phyloP scores from a whole-genome alignment of 2,888 invertebrate genomes.

The Chrysina gloriosa region DNA sequence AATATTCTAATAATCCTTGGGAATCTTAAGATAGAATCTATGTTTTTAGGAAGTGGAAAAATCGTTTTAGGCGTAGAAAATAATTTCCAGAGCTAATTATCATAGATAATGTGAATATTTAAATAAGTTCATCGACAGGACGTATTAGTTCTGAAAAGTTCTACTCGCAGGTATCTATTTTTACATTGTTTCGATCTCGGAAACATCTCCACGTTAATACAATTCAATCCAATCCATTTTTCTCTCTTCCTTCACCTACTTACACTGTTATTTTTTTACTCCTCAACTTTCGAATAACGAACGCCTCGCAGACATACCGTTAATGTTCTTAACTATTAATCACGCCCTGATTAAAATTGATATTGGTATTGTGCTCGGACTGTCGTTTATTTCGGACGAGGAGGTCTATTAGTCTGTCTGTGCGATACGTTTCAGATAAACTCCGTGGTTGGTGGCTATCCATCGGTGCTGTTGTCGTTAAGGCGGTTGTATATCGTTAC shows the following conservation, averaged over 20 bases:
- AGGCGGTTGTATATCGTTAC: neutral
- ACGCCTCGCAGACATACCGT: conserved; percentile 11
- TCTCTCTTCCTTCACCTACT: neutral
- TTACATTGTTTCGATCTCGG: too few species aligned
- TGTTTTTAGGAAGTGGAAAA: too few species aligned
- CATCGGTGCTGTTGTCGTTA: neutral
- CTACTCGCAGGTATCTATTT: too few species aligned
- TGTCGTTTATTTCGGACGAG: conserved; percentile 28
- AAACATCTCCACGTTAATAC: too few species aligned
- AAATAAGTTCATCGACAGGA: too few species aligned
- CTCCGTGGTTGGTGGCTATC: neutral
- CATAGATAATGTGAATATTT: too few species aligned
- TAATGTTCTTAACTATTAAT: conserved; percentile 35
- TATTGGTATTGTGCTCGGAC: conserved; percentile 31
- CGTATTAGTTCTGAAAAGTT: too few species aligned
- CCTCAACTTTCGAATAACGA: conserved; percentile 19
- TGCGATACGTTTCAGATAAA: conserved; percentile 32
- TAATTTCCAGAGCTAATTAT: too few species aligned
- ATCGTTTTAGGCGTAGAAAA: too few species aligned
- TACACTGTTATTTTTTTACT: too few species aligned
- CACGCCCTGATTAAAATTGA: conserved; percentile 39
- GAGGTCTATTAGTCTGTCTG: conserved; percentile 12
- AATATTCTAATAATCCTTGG: too few species aligned
- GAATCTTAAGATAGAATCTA: too few species aligned
- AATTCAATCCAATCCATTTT: neutral